Evolutionary conservation across 2,888 invertebrate species (phyloP).

Genomic region (Ornithoptera alexandrae): DNA sequence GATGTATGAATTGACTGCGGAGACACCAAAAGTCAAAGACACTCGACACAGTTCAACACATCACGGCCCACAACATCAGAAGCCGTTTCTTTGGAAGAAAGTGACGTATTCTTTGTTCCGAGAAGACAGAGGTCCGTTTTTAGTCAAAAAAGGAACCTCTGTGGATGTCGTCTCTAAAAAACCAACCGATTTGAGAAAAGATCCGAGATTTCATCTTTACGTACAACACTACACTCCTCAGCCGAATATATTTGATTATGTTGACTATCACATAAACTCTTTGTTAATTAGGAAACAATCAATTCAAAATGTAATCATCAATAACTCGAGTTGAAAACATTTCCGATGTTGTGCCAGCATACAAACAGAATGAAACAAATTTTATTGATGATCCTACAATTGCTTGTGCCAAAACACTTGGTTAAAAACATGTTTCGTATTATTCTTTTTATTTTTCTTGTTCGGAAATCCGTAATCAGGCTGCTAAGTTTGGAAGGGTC

Average conservation of each 20-base stretch:
- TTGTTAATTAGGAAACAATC: conserved; percentile 57
- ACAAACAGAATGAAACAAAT: conserved; percentile 18
- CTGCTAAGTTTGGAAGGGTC: conserved; percentile 79
- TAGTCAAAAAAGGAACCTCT: conserved; percentile 46
- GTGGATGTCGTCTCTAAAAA: conserved; percentile 26
- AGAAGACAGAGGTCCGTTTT: conserved; percentile 61
- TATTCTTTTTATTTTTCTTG: conserved; percentile 66
- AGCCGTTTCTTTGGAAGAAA: conserved; percentile 69
- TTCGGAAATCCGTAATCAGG: conserved; percentile 79
- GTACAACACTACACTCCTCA: conserved; percentile 66
- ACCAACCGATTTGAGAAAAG: conserved; percentile 39
- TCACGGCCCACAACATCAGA: conserved; percentile 58
- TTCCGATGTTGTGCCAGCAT: conserved; percentile 1
- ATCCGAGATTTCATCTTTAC: conserved; percentile 68
- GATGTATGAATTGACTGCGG: conserved; percentile 69
- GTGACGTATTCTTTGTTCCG: conserved; percentile 42
- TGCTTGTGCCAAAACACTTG: conserved; percentile 58
- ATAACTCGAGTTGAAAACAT: conserved; percentile 4
- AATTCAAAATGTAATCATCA: conserved; percentile 50
- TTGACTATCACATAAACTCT: conserved; percentile 66
- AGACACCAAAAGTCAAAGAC: conserved; percentile 40
- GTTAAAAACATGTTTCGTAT: conserved; percentile 45
- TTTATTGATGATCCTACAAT: conserved; percentile 44
- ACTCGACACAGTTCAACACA: conserved; percentile 54
- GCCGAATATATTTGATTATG: conserved; percentile 67